Evolutionary conservation across 2,113 vertebrate species (phyloP).

Genomic region (Pycnonotus jocosus): DNA sequence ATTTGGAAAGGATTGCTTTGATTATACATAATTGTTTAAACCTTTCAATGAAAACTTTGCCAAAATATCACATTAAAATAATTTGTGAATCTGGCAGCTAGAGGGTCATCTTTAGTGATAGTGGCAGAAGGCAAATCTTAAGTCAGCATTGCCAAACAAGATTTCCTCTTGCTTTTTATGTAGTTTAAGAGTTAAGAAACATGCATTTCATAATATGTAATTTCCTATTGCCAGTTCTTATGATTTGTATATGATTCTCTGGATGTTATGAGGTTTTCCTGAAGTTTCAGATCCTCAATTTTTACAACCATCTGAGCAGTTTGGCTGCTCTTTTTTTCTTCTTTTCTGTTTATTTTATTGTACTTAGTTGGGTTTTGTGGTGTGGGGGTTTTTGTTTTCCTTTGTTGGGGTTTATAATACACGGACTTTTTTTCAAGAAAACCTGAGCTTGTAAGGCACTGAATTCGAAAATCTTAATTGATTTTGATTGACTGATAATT

Average conservation of each 20-base stretch:
- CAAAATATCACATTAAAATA: not conserved
- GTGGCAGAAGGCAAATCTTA: not conserved
- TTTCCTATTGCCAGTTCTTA: not conserved
- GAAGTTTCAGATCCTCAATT: not conserved
- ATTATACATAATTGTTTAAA: not conserved
- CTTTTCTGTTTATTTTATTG: not conserved
- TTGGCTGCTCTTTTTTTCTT: not conserved
- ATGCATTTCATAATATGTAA: not conserved
- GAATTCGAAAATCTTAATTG: not conserved
- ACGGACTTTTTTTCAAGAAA: not conserved
- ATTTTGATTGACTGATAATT: not conserved
- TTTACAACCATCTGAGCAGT: not conserved
- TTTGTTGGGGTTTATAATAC: not conserved
- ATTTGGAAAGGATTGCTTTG: not conserved
- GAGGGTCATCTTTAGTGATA: not conserved
- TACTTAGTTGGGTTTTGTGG: not conserved
- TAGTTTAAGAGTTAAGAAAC: not conserved
- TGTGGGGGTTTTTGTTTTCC: fast-evolving
- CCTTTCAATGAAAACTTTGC: not conserved
- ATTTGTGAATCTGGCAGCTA: not conserved
- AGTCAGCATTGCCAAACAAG: not conserved
- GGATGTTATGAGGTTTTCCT: not conserved
- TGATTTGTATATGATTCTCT: not conserved
- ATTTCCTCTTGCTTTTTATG: not conserved
- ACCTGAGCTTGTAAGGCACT: not conserved